Evolutionary conservation across 2,113 vertebrate genomes (phyloP).

Genomic region (Mirza zaza): DNA sequence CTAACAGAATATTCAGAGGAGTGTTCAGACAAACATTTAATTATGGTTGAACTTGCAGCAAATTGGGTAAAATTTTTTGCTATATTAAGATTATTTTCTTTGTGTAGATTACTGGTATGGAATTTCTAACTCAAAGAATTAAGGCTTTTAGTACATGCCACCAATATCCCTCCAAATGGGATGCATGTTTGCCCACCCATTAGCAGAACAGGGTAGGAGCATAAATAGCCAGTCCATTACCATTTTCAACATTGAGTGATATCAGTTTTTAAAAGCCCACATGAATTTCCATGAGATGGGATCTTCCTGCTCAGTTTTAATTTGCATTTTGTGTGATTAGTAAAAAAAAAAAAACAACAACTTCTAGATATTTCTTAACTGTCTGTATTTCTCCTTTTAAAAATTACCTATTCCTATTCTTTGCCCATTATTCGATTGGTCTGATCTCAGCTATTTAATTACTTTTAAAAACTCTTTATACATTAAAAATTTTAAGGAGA

Average conservation of each 20-base stretch:
- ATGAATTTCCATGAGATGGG: neutral
- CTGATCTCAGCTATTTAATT: neutral
- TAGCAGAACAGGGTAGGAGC: neutral
- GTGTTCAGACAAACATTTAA: neutral
- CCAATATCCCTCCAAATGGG: neutral
- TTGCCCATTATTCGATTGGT: neutral
- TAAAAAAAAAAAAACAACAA: neutral
- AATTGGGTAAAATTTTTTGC: neutral
- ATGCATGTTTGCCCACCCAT: neutral
- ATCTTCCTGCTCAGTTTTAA: neutral
- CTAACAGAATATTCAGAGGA: neutral
- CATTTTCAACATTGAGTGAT: neutral
- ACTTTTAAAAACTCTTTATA: neutral
- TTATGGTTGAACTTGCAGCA: neutral
- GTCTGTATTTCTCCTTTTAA: neutral
- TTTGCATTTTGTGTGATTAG: too few species aligned
- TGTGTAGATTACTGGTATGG: neutral
- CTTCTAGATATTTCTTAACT: neutral
- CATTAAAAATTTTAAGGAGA: neutral
- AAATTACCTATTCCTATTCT: neutral
- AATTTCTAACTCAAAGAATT: neutral
- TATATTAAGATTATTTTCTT: neutral
- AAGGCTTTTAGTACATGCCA: neutral
- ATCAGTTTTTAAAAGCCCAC: neutral
- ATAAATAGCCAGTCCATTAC: neutral